A percentile compares a stretch with the other conserved stretches of the same genome.
Conservation (phyloP, 37 sponge, comb jelly and placozoan species). For the Spongia lamella region DNA sequence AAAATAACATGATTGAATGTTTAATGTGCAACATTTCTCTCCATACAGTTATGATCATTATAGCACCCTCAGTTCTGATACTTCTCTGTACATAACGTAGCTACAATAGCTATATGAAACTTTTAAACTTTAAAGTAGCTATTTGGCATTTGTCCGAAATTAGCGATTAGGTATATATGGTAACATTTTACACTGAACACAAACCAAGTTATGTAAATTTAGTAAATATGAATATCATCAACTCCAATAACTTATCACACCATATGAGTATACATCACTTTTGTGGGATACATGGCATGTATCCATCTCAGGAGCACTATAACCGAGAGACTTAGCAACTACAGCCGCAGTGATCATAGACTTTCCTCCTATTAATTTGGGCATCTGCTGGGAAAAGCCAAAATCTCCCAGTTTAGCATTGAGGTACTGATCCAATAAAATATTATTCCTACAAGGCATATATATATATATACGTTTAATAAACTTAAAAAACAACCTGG, state of each 20-base stretch:
- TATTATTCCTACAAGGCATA: conserved; percentile 8
- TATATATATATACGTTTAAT: background rate
- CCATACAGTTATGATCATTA: too few relatives aligned
- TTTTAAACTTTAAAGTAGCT: too few relatives aligned
- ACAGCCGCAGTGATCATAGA: background rate
- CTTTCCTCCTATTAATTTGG: background rate
- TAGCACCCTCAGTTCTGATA: too few relatives aligned
- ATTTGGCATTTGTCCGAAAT: too few relatives aligned
- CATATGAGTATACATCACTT: conserved; percentile 35
- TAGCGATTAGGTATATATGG: too few relatives aligned
- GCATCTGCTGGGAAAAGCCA: conserved; percentile 22
- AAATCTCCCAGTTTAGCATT: conserved; percentile 31
- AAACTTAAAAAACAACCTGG: background rate
- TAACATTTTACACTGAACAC: too few relatives aligned
- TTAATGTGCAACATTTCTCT: too few relatives aligned
- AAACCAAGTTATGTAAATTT: too few relatives aligned
- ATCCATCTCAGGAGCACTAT: conserved; percentile 15
- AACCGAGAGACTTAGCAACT: conserved; percentile 7
- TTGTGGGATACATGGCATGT: background rate
- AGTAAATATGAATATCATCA: too few relatives aligned
- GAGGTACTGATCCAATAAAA: conserved; percentile 1
- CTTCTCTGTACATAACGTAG: too few relatives aligned
- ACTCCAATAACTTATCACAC: conserved; percentile 10
- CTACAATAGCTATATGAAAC: too few relatives aligned
- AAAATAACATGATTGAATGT: too few relatives aligned